These are phyloP conservation scores for Mastigias papua DNA, from an alignment of 30 jellyfish, hydroid and myxozoan species.

Conservation along the genomic window DNA sequence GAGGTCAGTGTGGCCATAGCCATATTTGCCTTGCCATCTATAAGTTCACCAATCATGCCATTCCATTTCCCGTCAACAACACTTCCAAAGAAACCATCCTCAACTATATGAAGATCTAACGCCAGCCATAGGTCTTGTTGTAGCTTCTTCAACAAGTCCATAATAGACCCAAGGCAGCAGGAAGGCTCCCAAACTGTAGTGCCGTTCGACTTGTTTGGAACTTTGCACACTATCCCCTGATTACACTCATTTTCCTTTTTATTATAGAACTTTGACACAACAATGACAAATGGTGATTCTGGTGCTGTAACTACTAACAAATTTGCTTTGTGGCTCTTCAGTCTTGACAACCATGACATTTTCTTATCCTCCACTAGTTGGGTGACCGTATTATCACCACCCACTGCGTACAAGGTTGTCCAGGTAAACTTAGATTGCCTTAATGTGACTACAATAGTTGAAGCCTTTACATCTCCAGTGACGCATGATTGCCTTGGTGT, in stretches of 20 bases:
- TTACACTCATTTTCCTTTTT: neutral
- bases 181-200: slow-evolving; percentile 17
- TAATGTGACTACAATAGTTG: slow-evolving; percentile 4
- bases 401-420: slow-evolving; percentile 11
- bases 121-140: slow-evolving; percentile 41
- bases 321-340: slow-evolving; percentile 7
- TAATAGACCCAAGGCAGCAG: slow-evolving; percentile 76
- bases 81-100: slow-evolving; percentile 77
- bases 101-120: slow-evolving; percentile 56
- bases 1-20: slow-evolving; percentile 69
- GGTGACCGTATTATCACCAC: slow-evolving; percentile 7
- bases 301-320: neutral
- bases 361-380: slow-evolving; percentile 7
- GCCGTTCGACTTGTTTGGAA: neutral
- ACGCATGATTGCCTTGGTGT: neutral
- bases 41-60: slow-evolving; percentile 81
- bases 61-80: slow-evolving; percentile 58
- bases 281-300: slow-evolving; percentile 45
- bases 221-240: slow-evolving; percentile 27
- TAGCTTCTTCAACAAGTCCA: slow-evolving; percentile 63
- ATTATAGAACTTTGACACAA: neutral
- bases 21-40: slow-evolving; percentile 59
- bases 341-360: slow-evolving; percentile 23
- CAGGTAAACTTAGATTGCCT: slow-evolving; percentile 15
- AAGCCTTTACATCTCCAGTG: no score